These are phyloP conservation scores for Cancer borealis DNA, from an alignment of 2,888 invertebrate species.

Conservation along the genomic window DNA sequence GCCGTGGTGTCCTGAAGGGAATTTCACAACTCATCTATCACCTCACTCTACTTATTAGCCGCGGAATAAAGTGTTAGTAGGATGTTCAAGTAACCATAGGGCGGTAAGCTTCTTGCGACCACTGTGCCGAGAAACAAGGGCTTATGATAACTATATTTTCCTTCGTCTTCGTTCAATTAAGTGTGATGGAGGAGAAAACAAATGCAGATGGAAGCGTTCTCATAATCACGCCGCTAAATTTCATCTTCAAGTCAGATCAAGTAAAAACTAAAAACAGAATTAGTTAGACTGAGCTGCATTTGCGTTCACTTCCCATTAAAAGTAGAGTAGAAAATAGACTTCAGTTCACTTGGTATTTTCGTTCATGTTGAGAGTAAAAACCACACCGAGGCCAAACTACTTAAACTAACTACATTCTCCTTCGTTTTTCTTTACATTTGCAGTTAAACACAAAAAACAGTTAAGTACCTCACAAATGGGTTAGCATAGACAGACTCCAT, in stretches of 20 bases:
- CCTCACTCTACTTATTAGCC: too few species aligned
- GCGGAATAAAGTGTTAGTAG: too few species aligned
- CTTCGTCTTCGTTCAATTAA: background rate
- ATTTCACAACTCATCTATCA: too few species aligned
- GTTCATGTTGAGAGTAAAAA: too few species aligned
- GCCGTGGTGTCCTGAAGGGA: too few species aligned
- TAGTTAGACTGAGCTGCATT: too few species aligned
- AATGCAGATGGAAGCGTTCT: background rate
- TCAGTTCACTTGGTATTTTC: too few species aligned
- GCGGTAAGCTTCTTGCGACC: too few species aligned
- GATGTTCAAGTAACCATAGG: too few species aligned
- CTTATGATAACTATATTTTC: background rate
- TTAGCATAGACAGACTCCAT: background rate
- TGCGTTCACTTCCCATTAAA: too few species aligned
- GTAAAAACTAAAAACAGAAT: background rate
- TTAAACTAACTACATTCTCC: background rate
- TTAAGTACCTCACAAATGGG: background rate
- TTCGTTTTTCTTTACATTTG: background rate
- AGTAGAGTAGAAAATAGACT: too few species aligned
- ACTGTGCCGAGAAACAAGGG: background rate
- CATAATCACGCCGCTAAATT: background rate
- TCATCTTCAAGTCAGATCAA: background rate
- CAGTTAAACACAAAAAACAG: background rate
- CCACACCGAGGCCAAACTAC: background rate
- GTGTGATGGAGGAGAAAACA: conserved; percentile 2